Base-by-base conservation (phyloP, 2,888 invertebrate species). In the Netelia fuscicornis region DNA sequence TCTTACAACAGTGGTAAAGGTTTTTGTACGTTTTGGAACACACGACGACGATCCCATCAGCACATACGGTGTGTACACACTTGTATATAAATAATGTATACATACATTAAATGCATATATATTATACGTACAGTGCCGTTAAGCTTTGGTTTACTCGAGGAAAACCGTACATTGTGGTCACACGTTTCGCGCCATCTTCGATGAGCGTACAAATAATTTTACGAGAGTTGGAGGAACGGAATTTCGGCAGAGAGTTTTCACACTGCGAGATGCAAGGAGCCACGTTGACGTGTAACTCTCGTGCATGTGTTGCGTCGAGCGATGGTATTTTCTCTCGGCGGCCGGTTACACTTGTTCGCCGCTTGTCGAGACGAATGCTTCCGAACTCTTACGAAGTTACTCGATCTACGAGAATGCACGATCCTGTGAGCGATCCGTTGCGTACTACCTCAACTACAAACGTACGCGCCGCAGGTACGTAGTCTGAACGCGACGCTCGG, bases 401-500 rank as follows among this genome's bases (percentile, higher is more conserved):
- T 74, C 83, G 83, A 83, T 20, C 48, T 5, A 13, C 44, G 42
- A 2, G 64, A 23, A 42, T 17, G n/a, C 8, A 6, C 42, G 60
- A 77, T 67, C 37, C 30, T 13, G 2, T 23, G 17, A 17, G 10
- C 20, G 60, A 80, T 58, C 37, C 56, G 37, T 20, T 25, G 71
- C 60, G 71, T 71, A 84, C 81, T 74, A 78, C 72, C 44, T 78
- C 58, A 52, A 64, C 71, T 56, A 25, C 58, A 76, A 81, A 81
- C 68, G 56, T 81, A 42, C 6, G n/a, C 10, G 20, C 5, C 48
- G 11, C 48, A 48, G 48, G 48, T 48, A 48, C 13, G 3, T 10
- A 13, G 67, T 68, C 52, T 60, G 48, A 13, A 64, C n/a, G 54
- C 74, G 48, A 75, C 42, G 68, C 58, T 64, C 8, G 23, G 17